Conservation (phyloP, 2,888 invertebrate genomes). For the Cephus sareptanus region DNA sequence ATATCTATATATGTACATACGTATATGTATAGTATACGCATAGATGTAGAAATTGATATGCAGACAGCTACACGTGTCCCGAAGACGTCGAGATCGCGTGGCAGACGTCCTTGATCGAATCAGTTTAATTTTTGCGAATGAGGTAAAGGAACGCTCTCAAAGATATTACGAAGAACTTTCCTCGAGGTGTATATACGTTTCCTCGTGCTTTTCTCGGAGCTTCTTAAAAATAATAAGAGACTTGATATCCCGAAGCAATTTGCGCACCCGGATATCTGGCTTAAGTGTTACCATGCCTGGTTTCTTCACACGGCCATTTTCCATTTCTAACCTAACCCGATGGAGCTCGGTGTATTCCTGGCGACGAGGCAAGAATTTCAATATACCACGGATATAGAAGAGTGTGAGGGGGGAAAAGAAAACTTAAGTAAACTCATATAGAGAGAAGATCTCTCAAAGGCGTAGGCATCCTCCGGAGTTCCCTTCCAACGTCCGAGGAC, state of each 20-base stretch:
- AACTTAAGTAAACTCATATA: slow-evolving; percentile 1
- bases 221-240: neutral
- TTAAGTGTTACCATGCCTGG: neutral
- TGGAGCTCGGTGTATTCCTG: neutral
- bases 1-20: neutral
- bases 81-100: neutral
- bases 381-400: slow-evolving; percentile 7
- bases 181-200: neutral
- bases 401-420: neutral
- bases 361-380: slow-evolving; percentile 4
- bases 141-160: neutral
- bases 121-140: neutral
- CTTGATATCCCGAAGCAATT: neutral
- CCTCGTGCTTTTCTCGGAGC: neutral
- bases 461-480: neutral
- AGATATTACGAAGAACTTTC: neutral
- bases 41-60: neutral
- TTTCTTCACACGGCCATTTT: neutral
- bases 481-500: neutral
- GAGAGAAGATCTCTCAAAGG: neutral
- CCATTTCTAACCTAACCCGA: neutral
- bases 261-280: neutral
- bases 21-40: neutral
- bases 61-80: neutral
- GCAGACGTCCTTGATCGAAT: neutral